Base-by-base conservation (phyloP, 92 coral and sea anemone species). In the Porites divaricata region DNA sequence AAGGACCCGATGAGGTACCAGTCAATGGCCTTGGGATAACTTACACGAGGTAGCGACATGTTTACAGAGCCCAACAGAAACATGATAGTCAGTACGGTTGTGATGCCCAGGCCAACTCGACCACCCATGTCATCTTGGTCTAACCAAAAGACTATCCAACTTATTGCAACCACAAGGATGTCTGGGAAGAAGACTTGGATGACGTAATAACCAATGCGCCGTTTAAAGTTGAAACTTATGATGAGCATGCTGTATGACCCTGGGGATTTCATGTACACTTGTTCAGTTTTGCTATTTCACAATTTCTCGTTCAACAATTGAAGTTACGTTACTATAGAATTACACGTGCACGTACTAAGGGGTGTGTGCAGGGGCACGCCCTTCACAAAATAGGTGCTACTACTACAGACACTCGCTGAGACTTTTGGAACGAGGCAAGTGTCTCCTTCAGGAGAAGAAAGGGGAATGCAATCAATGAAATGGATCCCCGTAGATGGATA, bases 121-220 rank as follows among this genome's bases (percentile, higher is more conserved):
- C 89, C 83, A 52, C 88, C 93, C 63, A 93, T 88, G 88, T 93
- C 92, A 25, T 85, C 66, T 20, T 89, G 58, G 5, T 90, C 96
- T 92, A 93, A 74, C 96, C 96, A 93, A 68, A 93, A 90, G 24
- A 91, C 93, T n/a, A 93, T 93, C 95, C 95, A 93, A 53, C 95
- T 93, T 58, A 90, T 88, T 59, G 84, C 77, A 68, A 93, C 95
- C n/a, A 90, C 80, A 28, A 93, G 78, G 64, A 79, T 69, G 51
- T 88, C 86, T 13, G 93, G 93, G 56, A 90, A 49, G 72, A 84
- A 93, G 65, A 90, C 86, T 58, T 85, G 92, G 17, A 85, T 81
- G 51, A 89, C 14, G 84, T 89, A 89, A 70, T 80, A 89, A 17
- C 92, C 92, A 11, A 89, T 71, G 49, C 92, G 92, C 8, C 92